These are phyloP conservation scores for Phylloscopus trochilus DNA, from an alignment of 2,113 vertebrate species.

Conservation along the genomic window DNA sequence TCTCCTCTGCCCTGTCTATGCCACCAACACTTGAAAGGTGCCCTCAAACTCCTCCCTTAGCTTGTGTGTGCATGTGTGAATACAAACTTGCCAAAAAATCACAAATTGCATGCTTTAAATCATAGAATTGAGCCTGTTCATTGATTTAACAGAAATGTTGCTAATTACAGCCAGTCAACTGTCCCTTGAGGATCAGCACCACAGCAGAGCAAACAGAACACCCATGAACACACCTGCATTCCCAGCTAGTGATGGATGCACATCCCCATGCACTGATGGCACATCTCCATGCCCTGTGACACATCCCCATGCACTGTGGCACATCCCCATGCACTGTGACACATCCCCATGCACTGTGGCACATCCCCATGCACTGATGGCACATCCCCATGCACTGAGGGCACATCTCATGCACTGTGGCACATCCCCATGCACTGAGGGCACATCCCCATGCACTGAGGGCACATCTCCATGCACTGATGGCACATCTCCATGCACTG, in stretches of 20 bases:
- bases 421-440: fast-evolving
- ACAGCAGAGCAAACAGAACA: not conserved
- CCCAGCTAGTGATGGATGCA: fast-evolving
- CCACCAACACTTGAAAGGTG: not conserved
- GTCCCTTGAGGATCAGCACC: not conserved
- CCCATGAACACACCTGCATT: not conserved
- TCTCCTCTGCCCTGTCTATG: not conserved
- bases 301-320: not conserved
- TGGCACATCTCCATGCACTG: too few species aligned
- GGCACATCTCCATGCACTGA: too few species aligned
- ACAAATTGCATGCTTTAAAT: fast-evolving
- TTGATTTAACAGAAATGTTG: not conserved
- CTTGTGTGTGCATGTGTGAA: not conserved
- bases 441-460: not conserved
- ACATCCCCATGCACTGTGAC: not conserved
- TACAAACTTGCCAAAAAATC: not conserved
- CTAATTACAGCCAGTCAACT: not conserved
- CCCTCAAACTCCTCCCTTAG: not conserved
- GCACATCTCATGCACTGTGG: fast-evolving
- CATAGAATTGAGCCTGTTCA: not conserved
- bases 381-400: fast-evolving
- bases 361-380: not conserved
- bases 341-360: too few species aligned
- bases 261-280: not conserved
- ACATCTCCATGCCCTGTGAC: not conserved